A percentile compares a stretch with the other conserved stretches of the same genome.
Conservation (phyloP, 92 coral and sea anemone species). For the Isaurus tuberculatus region DNA sequence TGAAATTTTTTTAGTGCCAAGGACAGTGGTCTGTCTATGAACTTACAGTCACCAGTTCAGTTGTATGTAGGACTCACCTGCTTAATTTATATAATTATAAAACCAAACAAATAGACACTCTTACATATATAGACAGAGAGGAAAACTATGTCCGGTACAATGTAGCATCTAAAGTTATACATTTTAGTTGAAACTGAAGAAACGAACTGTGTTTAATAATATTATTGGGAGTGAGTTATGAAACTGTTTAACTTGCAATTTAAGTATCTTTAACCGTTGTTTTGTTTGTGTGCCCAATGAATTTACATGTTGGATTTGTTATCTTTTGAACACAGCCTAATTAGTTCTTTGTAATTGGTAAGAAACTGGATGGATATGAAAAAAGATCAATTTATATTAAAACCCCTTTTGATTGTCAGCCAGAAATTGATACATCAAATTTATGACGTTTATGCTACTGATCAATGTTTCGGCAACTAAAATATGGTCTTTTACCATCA, state of each 20-base stretch:
- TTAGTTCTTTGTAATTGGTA: constrained; percentile 24
- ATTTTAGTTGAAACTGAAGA: not conserved
- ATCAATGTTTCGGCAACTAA: not conserved
- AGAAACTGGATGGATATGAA: not conserved
- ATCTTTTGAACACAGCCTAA: constrained; percentile 21
- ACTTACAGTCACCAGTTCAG: constrained; percentile 12
- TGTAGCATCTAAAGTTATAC: too few species aligned
- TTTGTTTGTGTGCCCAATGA: not conserved
- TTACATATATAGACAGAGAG: not conserved
- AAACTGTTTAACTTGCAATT: constrained; percentile 5
- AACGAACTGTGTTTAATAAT: not conserved
- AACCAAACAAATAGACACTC: constrained; percentile 13
- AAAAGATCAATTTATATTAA: not conserved
- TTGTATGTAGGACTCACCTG: constrained; percentile 17
- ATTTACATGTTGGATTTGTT: constrained; percentile 13
- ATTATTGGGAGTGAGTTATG: constrained; percentile 2
- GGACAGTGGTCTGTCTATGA: constrained; percentile 5
- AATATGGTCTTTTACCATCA: too few species aligned
- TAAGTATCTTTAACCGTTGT: not conserved
- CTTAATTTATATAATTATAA: not conserved
- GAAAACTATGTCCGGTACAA: not conserved
- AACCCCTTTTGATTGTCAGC: not conserved
- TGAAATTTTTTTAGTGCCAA: not conserved
- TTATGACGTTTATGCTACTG: not conserved
- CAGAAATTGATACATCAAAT: not conserved